phyloP scores from a whole-genome alignment of 1,140 invertebrate genomes.

The Protaetia brevitarsis region DNA sequence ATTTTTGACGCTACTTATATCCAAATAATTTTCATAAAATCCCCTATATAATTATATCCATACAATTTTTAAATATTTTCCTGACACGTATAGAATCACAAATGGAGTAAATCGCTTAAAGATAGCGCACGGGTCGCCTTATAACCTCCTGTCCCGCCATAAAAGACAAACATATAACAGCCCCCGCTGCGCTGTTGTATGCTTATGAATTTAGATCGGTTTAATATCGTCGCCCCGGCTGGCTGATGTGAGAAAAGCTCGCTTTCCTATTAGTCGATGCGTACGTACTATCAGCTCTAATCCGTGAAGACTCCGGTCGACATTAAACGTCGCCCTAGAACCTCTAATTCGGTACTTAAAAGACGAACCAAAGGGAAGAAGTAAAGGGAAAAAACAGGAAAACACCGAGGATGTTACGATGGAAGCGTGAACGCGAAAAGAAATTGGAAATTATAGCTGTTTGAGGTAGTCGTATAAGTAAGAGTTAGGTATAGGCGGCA shows the following conservation, averaged over 20 bases:
- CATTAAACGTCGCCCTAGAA: too few species aligned
- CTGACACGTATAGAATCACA: too few species aligned
- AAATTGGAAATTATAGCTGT: conserved; percentile 22
- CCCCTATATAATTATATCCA: too few species aligned
- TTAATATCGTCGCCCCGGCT: not conserved
- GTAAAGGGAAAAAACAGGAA: not conserved
- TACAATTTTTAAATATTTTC: too few species aligned
- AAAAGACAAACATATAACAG: not conserved
- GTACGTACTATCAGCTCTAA: not conserved
- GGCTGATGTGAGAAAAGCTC: not conserved
- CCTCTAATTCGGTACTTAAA: too few species aligned
- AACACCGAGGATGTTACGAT: not conserved
- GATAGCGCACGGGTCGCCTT: not conserved
- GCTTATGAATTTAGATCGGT: conserved; percentile 10
- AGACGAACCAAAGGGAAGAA: too few species aligned
- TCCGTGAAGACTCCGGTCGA: too few species aligned
- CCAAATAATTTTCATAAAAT: too few species aligned
- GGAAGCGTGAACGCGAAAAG: conserved; percentile 14
- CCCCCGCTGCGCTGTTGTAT: not conserved
- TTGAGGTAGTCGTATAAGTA: conserved; percentile 1
- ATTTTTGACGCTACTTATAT: too few species aligned
- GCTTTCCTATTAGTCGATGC: not conserved
- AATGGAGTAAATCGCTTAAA: not conserved
- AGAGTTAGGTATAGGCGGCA: not conserved
- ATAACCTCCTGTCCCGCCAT: not conserved